phyloP scores from a whole-genome alignment of 2,113 vertebrate genomes.

The Campylomormyrus tamandua region DNA sequence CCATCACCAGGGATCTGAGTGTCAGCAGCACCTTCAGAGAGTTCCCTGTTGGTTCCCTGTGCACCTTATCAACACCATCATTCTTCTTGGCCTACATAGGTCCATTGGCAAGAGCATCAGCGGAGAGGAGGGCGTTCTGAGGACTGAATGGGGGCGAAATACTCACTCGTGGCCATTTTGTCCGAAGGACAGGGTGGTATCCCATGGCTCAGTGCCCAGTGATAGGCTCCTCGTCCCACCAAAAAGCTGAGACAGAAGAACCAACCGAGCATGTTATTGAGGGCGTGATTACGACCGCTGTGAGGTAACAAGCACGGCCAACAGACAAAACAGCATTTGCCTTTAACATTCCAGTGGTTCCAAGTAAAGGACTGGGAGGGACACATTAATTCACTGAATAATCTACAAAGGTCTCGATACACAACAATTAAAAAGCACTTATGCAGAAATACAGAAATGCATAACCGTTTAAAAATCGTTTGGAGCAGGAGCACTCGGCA shows the following conservation, averaged over 20 bases:
- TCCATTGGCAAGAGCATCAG: background rate
- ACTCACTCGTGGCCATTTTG: conserved; percentile 97
- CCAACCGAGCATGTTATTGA: background rate
- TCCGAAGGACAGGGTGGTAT: conserved; percentile 88
- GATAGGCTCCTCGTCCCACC: conserved; percentile 91
- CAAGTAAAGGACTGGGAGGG: background rate
- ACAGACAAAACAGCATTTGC: background rate
- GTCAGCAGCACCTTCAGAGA: background rate
- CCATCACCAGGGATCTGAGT: background rate
- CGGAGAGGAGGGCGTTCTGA: background rate
- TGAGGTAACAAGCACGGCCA: background rate
- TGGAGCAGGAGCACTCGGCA: background rate
- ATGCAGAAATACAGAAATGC: background rate
- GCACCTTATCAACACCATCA: background rate
- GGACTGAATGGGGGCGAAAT: conserved; percentile 13
- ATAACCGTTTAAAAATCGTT: background rate
- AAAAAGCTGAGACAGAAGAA: conserved; percentile 70
- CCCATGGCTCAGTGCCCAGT: conserved; percentile 92
- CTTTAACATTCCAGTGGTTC: background rate
- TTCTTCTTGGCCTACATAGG: background rate
- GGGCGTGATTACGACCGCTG: background rate
- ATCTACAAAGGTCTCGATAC: background rate
- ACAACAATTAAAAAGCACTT: background rate
- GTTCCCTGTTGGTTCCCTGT: background rate
- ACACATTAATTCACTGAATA: background rate